Evolutionary conservation across 1,140 invertebrate species (phyloP).

Genomic region (Bombus superbus): DNA sequence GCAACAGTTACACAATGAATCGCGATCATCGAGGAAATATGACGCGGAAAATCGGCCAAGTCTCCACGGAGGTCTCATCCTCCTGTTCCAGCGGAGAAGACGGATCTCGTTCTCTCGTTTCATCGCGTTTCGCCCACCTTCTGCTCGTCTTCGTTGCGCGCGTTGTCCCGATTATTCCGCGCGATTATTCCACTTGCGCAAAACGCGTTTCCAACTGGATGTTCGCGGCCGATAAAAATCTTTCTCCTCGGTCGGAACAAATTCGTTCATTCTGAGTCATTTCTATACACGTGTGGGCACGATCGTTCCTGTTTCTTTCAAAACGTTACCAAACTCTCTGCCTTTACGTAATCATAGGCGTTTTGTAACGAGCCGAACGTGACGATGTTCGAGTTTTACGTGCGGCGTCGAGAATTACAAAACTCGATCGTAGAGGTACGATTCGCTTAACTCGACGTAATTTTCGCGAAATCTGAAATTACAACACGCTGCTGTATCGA

Average conservation of each 20-base stretch:
- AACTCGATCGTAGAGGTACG: too few relatives aligned
- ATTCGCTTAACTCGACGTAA: too few relatives aligned
- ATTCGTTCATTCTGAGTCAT: constrained; percentile 27
- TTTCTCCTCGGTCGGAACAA: neutral
- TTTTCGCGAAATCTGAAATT: too few relatives aligned
- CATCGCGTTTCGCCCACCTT: neutral
- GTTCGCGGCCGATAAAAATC: constrained; percentile 13
- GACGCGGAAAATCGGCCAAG: too few relatives aligned
- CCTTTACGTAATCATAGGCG: neutral
- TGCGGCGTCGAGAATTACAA: neutral
- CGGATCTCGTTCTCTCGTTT: neutral
- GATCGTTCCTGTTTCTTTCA: neutral
- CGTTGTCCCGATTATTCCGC: neutral
- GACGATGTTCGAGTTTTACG: neutral
- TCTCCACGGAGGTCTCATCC: neutral
- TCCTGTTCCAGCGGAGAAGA: neutral
- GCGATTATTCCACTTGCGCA: neutral
- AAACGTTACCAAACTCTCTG: constrained; percentile 3
- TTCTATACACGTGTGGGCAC: neutral
- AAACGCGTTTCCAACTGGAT: neutral
- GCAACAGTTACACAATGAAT: constrained; percentile 1
- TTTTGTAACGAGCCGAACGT: neutral
- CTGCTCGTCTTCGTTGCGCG: too few relatives aligned
- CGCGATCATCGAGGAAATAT: neutral
- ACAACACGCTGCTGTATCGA: too few relatives aligned